Conservation (phyloP, 2,888 invertebrate genomes). For the Hedychridium roseum region DNA sequence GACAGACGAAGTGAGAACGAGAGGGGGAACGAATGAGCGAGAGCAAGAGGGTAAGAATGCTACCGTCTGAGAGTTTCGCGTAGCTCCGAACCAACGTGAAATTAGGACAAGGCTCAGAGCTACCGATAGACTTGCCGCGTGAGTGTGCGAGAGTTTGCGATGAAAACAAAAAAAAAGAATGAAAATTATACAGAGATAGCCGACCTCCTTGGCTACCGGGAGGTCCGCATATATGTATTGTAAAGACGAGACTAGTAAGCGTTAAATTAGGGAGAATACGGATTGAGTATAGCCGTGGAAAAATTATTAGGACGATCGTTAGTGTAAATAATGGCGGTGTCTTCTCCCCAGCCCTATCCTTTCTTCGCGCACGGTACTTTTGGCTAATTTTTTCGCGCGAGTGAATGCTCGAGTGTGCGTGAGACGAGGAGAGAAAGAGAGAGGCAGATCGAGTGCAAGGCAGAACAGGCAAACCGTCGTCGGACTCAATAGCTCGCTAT, state of each 20-base stretch:
- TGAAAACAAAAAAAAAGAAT: constrained; percentile 45
- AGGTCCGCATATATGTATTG: constrained; percentile 62
- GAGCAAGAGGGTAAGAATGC: too few relatives aligned
- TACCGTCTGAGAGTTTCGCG: too few relatives aligned
- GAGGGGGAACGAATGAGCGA: constrained; percentile 12
- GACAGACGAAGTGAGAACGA: constrained; percentile 11
- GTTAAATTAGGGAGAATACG: constrained; percentile 55
- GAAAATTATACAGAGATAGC: constrained; percentile 63
- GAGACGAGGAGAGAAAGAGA: constrained; percentile 23
- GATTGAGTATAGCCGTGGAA: constrained; percentile 43
- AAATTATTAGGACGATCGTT: constrained; percentile 52
- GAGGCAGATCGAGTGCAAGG: constrained; percentile 30
- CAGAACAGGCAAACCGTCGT: constrained; percentile 45
- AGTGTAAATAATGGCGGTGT: constrained; percentile 37
- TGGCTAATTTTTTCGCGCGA: constrained; percentile 42
- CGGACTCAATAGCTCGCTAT: constrained; percentile 59
- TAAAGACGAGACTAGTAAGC: constrained; percentile 58
- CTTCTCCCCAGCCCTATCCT: constrained; percentile 33
- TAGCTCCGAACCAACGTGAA: too few relatives aligned
- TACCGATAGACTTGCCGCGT: too few relatives aligned
- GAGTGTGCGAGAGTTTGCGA: constrained; percentile 31
- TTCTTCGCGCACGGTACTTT: constrained; percentile 43
- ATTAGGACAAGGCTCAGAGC: too few relatives aligned
- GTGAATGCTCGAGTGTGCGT: constrained; percentile 26
- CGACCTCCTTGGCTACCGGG: constrained; percentile 64